phyloP scores from a whole-genome alignment of 1,140 invertebrate genomes.

The Drosophila ohnishii region DNA sequence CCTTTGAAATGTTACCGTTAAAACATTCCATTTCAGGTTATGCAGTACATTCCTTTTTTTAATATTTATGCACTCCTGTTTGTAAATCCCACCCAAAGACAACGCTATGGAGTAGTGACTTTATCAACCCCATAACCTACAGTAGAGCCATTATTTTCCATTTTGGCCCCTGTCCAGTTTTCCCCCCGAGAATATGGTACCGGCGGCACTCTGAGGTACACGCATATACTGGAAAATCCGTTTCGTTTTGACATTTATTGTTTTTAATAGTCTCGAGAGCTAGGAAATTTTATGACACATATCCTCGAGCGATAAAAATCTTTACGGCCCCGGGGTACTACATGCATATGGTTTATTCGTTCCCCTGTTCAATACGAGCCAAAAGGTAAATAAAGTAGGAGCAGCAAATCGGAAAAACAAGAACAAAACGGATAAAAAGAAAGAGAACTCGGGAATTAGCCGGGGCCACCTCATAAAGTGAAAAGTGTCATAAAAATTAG shows the following conservation, averaged over 20 bases:
- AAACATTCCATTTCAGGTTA: slow-evolving; percentile 1
- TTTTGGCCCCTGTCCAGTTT: slow-evolving; percentile 44
- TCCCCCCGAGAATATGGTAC: slow-evolving; percentile 18
- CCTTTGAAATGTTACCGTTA: not conserved
- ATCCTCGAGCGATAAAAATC: slow-evolving; percentile 67
- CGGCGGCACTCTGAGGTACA: slow-evolving; percentile 28
- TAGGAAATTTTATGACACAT: slow-evolving; percentile 64
- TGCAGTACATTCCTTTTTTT: slow-evolving; percentile 10
- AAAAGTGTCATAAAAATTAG: slow-evolving; percentile 82
- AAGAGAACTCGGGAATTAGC: slow-evolving; percentile 57
- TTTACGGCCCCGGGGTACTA: slow-evolving; percentile 50
- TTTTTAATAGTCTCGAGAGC: slow-evolving; percentile 70
- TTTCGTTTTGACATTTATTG: slow-evolving; percentile 75
- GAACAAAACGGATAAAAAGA: slow-evolving; percentile 27
- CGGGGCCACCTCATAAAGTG: slow-evolving; percentile 64
- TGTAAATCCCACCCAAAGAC: slow-evolving; percentile 9
- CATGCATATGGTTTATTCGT: slow-evolving; percentile 38
- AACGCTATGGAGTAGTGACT: slow-evolving; percentile 9
- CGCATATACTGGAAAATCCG: slow-evolving; percentile 50
- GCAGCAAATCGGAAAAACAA: slow-evolving; percentile 4
- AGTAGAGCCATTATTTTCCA: slow-evolving; percentile 22
- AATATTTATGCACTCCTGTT: slow-evolving; percentile 24
- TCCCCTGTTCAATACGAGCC: slow-evolving; percentile 42
- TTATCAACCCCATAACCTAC: slow-evolving; percentile 35
- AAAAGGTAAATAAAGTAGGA: slow-evolving; percentile 42